phyloP scores from a whole-genome alignment of 2,888 invertebrate genomes.

The Coenonympha glycerion region DNA sequence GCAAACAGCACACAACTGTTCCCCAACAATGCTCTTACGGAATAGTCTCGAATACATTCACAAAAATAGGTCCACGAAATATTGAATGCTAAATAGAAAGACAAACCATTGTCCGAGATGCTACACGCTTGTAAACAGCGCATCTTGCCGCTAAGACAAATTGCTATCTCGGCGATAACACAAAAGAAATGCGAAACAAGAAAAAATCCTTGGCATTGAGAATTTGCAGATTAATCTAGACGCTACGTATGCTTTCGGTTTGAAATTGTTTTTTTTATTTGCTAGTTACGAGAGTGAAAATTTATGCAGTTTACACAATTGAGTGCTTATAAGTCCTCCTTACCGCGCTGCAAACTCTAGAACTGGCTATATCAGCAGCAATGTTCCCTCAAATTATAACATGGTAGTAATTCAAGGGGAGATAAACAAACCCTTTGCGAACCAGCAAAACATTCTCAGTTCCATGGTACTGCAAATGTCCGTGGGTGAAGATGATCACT shows the following conservation, averaged over 20 bases:
- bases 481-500: too few relatives aligned
- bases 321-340: too few relatives aligned
- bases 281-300: background rate
- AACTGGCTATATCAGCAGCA: too few relatives aligned
- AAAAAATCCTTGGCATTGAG: constrained; percentile 18
- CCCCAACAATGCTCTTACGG: background rate
- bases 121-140: constrained; percentile 13
- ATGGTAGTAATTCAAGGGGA: too few relatives aligned
- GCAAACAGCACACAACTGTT: background rate
- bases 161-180: constrained; percentile 19
- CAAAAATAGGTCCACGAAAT: constrained; percentile 11
- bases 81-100: constrained; percentile 17
- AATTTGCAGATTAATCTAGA: constrained; percentile 17
- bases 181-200: constrained; percentile 21
- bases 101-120: constrained; percentile 18
- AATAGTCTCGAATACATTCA: constrained; percentile 10
- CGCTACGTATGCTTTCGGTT: constrained; percentile 14
- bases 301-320: too few relatives aligned
- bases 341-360: too few relatives aligned
- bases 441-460: too few relatives aligned
- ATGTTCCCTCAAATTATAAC: too few relatives aligned
- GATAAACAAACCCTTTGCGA: too few relatives aligned
- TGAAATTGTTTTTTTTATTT: constrained; percentile 9
- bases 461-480: too few relatives aligned
- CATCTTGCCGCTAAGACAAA: constrained; percentile 16